Evolutionary conservation across 2,113 vertebrate genomes (phyloP).

Genomic region (Ramphastos sulfuratus): DNA sequence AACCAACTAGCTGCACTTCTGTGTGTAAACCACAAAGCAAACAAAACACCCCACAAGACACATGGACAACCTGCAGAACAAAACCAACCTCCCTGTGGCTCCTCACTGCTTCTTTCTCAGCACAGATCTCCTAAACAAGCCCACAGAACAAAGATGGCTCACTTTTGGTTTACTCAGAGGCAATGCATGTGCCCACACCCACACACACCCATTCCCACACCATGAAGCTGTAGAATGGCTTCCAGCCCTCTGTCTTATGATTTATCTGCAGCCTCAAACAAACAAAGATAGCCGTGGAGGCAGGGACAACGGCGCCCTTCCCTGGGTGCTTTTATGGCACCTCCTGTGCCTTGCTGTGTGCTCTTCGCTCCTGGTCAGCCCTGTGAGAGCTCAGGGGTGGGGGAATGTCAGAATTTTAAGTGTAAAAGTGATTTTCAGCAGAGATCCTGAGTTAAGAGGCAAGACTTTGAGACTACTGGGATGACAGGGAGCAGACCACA

Average conservation of each 20-base stretch:
- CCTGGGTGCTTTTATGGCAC: background rate
- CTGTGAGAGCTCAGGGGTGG: background rate
- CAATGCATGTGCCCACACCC: background rate
- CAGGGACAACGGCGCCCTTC: background rate
- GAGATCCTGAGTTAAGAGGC: background rate
- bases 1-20: background rate
- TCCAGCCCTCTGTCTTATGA: background rate
- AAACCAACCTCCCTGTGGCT: background rate
- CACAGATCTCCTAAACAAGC: background rate
- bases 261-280: constrained; percentile 16
- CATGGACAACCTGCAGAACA: background rate
- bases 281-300: background rate
- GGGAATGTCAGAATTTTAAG: background rate
- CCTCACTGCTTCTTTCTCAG: background rate
- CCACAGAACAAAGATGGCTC: background rate
- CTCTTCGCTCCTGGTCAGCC: background rate
- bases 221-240: background rate
- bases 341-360: background rate
- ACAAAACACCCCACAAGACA: background rate
- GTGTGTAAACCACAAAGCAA: rapidly evolving
- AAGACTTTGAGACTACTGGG: background rate
- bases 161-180: background rate
- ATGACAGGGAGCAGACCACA: background rate
- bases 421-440: background rate
- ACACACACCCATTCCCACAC: background rate